phyloP scores from a whole-genome alignment of 2,888 invertebrate genomes.

The Phytoseiulus persimilis region DNA sequence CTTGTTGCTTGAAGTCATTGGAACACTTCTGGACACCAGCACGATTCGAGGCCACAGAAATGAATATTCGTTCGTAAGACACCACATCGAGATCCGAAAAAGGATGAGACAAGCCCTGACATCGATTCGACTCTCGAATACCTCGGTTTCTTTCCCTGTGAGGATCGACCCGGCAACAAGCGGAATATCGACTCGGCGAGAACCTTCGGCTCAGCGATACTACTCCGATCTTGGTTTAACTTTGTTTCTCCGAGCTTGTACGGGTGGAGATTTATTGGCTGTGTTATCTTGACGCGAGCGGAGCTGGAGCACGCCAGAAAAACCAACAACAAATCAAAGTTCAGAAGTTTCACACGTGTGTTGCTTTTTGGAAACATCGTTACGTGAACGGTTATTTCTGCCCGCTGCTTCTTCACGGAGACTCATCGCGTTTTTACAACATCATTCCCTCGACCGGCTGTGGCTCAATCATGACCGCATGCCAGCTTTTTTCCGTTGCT shows the following conservation, averaged over 20 bases:
- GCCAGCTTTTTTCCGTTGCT: background rate
- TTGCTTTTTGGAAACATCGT: background rate
- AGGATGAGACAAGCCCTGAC: too few relatives aligned
- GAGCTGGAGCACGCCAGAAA: background rate
- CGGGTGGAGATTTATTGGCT: background rate
- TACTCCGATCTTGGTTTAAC: background rate
- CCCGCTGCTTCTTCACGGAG: background rate
- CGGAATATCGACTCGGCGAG: background rate
- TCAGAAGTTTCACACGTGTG: background rate
- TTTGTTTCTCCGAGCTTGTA: background rate
- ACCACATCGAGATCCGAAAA: too few relatives aligned
- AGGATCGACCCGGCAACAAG: too few relatives aligned
- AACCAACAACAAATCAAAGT: background rate
- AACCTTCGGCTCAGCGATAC: background rate
- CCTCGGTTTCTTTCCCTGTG: too few relatives aligned
- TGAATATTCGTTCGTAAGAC: too few relatives aligned
- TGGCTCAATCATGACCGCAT: background rate
- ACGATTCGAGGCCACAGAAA: too few relatives aligned
- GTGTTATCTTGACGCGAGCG: background rate
- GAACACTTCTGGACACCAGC: too few relatives aligned
- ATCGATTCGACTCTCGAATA: too few relatives aligned
- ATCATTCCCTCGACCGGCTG: background rate
- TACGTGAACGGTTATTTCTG: background rate
- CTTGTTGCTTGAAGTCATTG: background rate
- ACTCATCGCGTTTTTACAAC: background rate